phyloP scores from a whole-genome alignment of 2,797 vertebrate genomes.

The Enteromius trimaculatus region DNA sequence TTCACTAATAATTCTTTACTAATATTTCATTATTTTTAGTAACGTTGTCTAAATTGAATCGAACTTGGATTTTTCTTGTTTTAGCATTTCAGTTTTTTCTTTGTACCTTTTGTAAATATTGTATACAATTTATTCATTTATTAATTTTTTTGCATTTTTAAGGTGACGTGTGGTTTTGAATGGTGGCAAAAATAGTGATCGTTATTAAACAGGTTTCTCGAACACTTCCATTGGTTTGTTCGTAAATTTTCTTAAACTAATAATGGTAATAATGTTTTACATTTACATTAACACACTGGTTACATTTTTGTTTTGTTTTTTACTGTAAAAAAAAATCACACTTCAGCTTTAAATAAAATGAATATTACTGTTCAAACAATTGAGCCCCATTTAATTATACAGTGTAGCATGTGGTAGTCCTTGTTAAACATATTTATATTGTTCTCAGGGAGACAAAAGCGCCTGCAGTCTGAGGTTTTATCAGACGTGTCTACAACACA shows the following conservation, averaged over 20 bases:
- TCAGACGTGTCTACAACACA: conserved; percentile 58
- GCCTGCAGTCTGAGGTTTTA: conserved; percentile 56
- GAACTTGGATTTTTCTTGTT: not conserved
- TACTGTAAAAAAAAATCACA: not conserved
- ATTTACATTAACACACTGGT: too few relatives aligned
- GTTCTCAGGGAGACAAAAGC: conserved; percentile 55
- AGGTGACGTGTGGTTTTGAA: not conserved
- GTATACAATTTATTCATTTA: not conserved
- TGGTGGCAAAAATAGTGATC: not conserved
- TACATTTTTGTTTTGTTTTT: not conserved
- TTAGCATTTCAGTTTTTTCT: not conserved
- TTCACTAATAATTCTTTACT: not conserved
- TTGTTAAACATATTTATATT: conserved; percentile 60
- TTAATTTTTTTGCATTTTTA: not conserved
- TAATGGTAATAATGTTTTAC: not conserved
- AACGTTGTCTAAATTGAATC: not conserved
- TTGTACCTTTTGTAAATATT: not conserved
- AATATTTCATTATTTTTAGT: not conserved
- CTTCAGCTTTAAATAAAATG: not conserved
- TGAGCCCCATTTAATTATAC: conserved; percentile 38
- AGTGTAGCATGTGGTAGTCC: conserved; percentile 45
- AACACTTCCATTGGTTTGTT: not conserved
- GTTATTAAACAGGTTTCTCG: not conserved
- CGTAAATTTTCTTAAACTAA: not conserved
- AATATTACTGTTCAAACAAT: conserved; percentile 25